A percentile compares a stretch with the other conserved stretches of the same genome.
Evolutionary conservation across 2,113 vertebrate species (phyloP).

Genomic region (Dipodomys ordii): DNA sequence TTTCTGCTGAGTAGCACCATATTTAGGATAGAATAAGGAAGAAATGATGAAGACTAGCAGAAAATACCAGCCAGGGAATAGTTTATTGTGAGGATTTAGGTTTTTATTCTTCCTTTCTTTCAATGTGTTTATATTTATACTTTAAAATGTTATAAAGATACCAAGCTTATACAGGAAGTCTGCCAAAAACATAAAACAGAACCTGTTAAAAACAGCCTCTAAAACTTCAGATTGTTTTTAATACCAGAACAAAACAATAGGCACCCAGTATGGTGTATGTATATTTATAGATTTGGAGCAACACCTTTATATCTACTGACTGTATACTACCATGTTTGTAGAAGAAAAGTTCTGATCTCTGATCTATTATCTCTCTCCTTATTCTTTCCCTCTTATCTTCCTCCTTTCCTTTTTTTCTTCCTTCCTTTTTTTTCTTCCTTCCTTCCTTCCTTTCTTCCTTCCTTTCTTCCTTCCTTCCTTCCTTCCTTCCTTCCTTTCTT

Average conservation of each 20-base stretch:
- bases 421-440: too few species aligned
- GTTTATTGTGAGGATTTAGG: not conserved
- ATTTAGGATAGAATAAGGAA: not conserved
- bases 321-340: slow-evolving; percentile 66
- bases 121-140: slow-evolving; percentile 73
- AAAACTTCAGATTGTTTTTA: slow-evolving; percentile 54
- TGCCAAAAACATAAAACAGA: slow-evolving; percentile 80
- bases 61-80: not conserved
- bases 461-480: too few species aligned
- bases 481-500: too few species aligned
- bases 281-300: not conserved
- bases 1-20: not conserved
- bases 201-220: slow-evolving; percentile 75
- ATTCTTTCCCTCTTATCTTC: too few species aligned
- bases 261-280: not conserved
- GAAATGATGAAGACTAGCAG: not conserved
- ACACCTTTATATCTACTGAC: slow-evolving; percentile 44
- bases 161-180: slow-evolving; percentile 64
- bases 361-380: not conserved
- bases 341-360: slow-evolving; percentile 48
- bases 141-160: slow-evolving; percentile 77
- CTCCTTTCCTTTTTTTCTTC: too few species aligned
- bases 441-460: too few species aligned
- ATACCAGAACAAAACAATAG: slow-evolving; percentile 10
- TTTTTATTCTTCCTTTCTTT: slow-evolving; percentile 50